Base-by-base conservation (phyloP, 2,113 vertebrate genomes). In the Ariopsis seemanni region DNA sequence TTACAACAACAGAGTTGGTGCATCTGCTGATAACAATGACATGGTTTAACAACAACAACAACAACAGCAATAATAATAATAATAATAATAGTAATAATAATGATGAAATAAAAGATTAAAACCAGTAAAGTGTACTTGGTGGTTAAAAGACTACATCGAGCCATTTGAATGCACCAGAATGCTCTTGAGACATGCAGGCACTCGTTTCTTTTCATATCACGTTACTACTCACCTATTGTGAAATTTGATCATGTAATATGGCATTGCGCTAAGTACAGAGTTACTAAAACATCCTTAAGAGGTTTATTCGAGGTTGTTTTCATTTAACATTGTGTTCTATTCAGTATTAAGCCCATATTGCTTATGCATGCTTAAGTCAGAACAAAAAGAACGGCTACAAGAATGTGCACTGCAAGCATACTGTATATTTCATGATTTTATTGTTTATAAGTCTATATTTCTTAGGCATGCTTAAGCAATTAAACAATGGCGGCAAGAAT, bases 181-280 rank as follows among this genome's bases (percentile, higher is more conserved):
- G 74, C 42, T 12, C 50, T 42, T 69, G 48, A 55, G 63, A 86
- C 85, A 86, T 79, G 84, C 85, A 81, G 62, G 85, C 62, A 86
- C 55, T 85, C 30, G 4, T 18, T 62, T 81, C 55, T 60, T 86
- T 89, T 80, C 63, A 75, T 48, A 82, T 87, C 48, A 80, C 48
- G 42, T 72, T 87, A 34, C 69, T 42, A 72, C 20, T 74, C 15
- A 17, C 9, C 3, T 18, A 72, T 7, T 34, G 30, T 72, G 34
- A 48, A 74, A 10, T 50, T 48, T 20, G 20, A 74, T 77, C 34
- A n/a, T 12, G 27, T 74, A 14, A 20, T 25, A 42, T 63, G 15
- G 48, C 15, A 17, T 78, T 77, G 63, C 25, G 74, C 74, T 79
- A 86, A 65, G 50, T 48, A 12, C 67, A 25, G 20, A 67, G 50